phyloP scores from a whole-genome alignment of 2,797 vertebrate species.

The Glyptemys insculpta region DNA sequence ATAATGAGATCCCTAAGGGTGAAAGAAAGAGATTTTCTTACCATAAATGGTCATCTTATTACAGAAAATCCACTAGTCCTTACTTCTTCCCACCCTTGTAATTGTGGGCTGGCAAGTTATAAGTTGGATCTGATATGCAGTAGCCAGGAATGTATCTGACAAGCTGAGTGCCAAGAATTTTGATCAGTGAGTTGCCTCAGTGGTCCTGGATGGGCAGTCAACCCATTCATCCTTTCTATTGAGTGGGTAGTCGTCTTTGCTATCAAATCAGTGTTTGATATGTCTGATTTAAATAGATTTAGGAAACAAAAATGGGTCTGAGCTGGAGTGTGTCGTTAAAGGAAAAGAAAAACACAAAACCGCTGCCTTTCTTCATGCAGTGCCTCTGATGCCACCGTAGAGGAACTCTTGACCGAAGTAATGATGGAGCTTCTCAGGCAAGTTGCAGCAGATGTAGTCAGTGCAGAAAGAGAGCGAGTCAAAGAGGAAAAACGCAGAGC shows the following conservation, averaged over 20 bases:
- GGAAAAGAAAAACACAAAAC: not conserved
- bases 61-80: not conserved
- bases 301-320: not conserved
- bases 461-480: conserved; percentile 81
- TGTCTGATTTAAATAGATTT: not conserved
- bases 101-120: not conserved
- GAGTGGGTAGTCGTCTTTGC: not conserved
- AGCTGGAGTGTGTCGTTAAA: not conserved
- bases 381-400: conserved; percentile 80
- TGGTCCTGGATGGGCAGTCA: not conserved
- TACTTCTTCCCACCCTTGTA: not conserved
- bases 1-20: not conserved
- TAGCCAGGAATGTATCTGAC: not conserved
- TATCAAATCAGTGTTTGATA: not conserved
- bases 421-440: conserved; percentile 82
- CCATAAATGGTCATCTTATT: not conserved
- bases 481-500: conserved; percentile 86
- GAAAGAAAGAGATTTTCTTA: not conserved
- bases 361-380: conserved; percentile 75
- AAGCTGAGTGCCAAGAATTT: not conserved
- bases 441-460: conserved; percentile 79
- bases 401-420: conserved; percentile 84
- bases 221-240: not conserved
- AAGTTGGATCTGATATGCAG: not conserved
- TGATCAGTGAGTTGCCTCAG: no score